Evolutionary conservation across 2,888 invertebrate genomes (phyloP), one percentile per base, ranked within the genome.

Genomic region (Zaprionus lineosus): DNA sequence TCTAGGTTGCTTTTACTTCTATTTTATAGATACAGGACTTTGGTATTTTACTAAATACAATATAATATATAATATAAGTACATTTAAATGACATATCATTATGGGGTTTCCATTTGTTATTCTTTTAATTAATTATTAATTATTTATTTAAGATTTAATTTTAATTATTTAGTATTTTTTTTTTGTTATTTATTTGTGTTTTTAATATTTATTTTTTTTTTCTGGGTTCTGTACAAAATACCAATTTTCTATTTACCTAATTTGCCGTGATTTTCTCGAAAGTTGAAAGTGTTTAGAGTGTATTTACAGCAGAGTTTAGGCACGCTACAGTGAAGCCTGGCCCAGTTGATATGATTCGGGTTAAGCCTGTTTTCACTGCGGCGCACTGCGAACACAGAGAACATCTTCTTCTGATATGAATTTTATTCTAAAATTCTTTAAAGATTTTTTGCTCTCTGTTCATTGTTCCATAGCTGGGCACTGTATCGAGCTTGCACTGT

Each of bases 181-280:
- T 26, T 57, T 52, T 58, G 28, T 48, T 41, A 43, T 28, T 66
- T 36, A 14, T 31, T 37, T 33, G 1, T 29, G 2, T 9, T 26
- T 18, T 18, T 21, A 1, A 11, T 34, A 19, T 7, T 18, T 39
- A 12, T 19, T 9, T 33, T 19, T 37, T 29, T 11, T 15, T 31
- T 39, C 18, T 26, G 36, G 8, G 50, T 61, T 65, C 68, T 72
- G 67, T 72, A 72, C 60, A 67, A 72, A 72, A 72, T 60, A 47
- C 36, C 50, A 37, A 56, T 67, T 39, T 41, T 28, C 51, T 64
- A 47, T 46, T 59, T 48, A 37, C 26, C 51, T 56, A 51, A 37
- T 40, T 55, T 67, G 16, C 40, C 41, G 44, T 41, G 15, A n/a
- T n/a, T n/a, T 11, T 31, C 5, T 60, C 9, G 26, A 37, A 33